phyloP scores from a whole-genome alignment of 2,888 invertebrate genomes.

The Eristalis arbustorum region DNA sequence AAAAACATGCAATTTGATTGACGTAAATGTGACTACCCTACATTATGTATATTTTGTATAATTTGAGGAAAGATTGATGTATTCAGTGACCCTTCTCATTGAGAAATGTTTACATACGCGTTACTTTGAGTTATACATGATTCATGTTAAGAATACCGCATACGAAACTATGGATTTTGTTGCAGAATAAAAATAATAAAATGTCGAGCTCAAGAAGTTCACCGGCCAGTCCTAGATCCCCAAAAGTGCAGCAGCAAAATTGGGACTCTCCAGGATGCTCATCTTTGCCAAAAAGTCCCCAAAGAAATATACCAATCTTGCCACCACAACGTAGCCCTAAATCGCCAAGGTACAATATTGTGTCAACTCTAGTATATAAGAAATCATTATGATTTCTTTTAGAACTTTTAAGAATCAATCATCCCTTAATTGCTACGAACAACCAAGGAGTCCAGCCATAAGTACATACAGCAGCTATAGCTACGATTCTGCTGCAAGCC shows the following conservation, averaged over 20 bases:
- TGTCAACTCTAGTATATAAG: not conserved
- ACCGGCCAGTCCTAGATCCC: constrained; percentile 73
- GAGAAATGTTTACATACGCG: too few relatives aligned
- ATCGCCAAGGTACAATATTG: constrained; percentile 75
- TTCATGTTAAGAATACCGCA: not conserved
- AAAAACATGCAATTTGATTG: not conserved
- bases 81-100: not conserved
- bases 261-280: constrained; percentile 71
- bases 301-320: constrained; percentile 67
- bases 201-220: constrained; percentile 71
- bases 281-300: constrained; percentile 52
- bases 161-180: not conserved
- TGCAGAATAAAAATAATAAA: constrained; percentile 49
- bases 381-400: not conserved
- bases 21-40: not conserved
- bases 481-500: constrained; percentile 71
- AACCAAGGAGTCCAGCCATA: constrained; percentile 72
- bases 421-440: constrained; percentile 57
- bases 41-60: not conserved
- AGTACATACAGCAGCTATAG: constrained; percentile 72
- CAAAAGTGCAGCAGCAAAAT: constrained; percentile 73
- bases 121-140: too few relatives aligned
- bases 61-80: not conserved
- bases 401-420: constrained; percentile 66
- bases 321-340: constrained; percentile 77